Percentiles rank a stretch among this genome's conserved stretches.
These are phyloP conservation scores for Pseudopipra pipra DNA, from an alignment of 2,113 vertebrate species.

Conservation along the genomic window DNA sequence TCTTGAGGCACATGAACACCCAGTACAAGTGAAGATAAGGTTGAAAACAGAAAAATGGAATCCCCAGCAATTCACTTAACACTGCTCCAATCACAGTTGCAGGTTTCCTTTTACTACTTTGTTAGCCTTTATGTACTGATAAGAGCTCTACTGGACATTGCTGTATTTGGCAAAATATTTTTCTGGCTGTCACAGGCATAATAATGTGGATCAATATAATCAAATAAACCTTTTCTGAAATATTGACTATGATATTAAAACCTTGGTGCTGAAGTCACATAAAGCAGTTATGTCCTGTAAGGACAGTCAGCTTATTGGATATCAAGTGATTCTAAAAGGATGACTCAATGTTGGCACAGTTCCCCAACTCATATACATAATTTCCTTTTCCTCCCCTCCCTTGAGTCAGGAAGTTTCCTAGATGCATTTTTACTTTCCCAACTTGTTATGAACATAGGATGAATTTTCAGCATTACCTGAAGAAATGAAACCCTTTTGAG, in stretches of 20 bases:
- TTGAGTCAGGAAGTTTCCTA: slow-evolving; percentile 72
- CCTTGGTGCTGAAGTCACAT: slow-evolving; percentile 9
- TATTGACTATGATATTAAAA: slow-evolving; percentile 25
- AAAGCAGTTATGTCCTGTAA: slow-evolving; percentile 32
- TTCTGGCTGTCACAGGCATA: neutral
- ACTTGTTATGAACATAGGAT: slow-evolving; percentile 47
- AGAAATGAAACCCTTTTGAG: neutral
- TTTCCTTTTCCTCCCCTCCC: slow-evolving; percentile 79
- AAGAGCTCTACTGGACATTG: neutral
- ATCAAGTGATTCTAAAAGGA: slow-evolving; percentile 72
- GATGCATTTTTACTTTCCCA: slow-evolving; percentile 67
- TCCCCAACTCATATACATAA: slow-evolving; percentile 70
- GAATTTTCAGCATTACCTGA: slow-evolving; percentile 18
- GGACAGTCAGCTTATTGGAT: slow-evolving; percentile 42
- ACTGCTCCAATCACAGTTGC: neutral
- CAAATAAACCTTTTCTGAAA: neutral
- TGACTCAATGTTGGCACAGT: slow-evolving; percentile 73
- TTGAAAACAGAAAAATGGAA: neutral
- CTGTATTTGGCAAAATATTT: neutral
- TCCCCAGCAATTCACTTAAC: neutral
- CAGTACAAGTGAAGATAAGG: neutral
- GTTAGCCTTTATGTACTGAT: neutral
- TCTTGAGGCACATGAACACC: neutral
- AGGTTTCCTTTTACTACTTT: neutral
- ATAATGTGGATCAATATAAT: neutral